Evolutionary conservation across 2,888 invertebrate genomes (phyloP).

Genomic region (Epirrhoe alternata): DNA sequence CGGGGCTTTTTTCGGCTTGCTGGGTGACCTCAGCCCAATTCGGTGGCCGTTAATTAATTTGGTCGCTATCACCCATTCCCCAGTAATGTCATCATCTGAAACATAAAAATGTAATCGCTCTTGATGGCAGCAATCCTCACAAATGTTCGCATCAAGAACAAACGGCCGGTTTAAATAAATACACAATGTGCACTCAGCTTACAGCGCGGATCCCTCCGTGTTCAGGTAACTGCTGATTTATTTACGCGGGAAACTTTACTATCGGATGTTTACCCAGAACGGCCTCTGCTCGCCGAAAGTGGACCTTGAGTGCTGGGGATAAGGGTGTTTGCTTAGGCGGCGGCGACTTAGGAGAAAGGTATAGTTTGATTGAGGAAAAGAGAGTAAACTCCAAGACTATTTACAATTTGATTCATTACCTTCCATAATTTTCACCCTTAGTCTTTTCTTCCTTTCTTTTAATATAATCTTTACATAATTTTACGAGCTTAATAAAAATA

Average conservation of each 20-base stretch:
- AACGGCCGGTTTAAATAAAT: conserved; percentile 22
- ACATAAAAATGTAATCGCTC: conserved; percentile 21
- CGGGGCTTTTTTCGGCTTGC: background rate
- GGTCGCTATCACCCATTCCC: background rate
- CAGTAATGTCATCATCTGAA: conserved; percentile 10
- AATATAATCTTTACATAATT: conserved; percentile 18
- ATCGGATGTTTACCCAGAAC: conserved; percentile 12
- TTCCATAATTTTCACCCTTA: conserved; percentile 16
- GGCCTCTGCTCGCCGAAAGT: conserved; percentile 1
- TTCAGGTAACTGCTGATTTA: conserved; percentile 24
- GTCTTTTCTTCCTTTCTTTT: conserved; percentile 7
- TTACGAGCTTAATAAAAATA: conserved; percentile 12
- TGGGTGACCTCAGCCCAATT: background rate
- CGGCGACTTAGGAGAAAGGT: background rate
- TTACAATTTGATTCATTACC: conserved; percentile 19
- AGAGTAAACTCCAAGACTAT: conserved; percentile 18
- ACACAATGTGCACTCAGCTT: conserved; percentile 19
- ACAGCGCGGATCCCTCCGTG: conserved; percentile 1
- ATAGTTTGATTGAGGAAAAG: conserved; percentile 22
- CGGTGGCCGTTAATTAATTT: conserved; percentile 2
- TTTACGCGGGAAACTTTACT: conserved; percentile 22
- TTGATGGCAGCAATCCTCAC: conserved; percentile 21
- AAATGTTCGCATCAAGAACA: conserved; percentile 21
- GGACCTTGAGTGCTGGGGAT: conserved; percentile 5
- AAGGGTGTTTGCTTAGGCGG: conserved; percentile 9